Evolutionary conservation across 64 coral and sea anemone genomes (phyloP), one percentile per base, ranked within the genome.

Genomic region (Anthopleura sola): DNA sequence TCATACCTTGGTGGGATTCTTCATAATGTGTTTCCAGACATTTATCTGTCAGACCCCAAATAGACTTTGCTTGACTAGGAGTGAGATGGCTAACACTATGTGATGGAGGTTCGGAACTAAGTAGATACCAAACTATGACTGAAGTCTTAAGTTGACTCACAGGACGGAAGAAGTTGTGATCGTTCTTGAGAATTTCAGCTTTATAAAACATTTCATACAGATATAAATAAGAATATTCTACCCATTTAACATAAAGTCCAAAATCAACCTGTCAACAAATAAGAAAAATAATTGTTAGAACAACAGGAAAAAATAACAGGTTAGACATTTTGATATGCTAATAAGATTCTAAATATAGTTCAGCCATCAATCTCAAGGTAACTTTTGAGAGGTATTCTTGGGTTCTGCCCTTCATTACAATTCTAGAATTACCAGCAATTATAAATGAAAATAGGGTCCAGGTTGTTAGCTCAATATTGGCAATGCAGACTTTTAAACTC

Each of bases 131-230:
- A 86, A 99, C 97, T 60, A 99, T 99, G 37, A 99, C 97, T 2
- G 97, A 99, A 14, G 97, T 99, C 82, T 99, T 99, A 16, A 99
- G 87, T 71, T 99, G 97, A 95, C 97, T 99, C 36, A 99, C 97
- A 81, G 97, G 97, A 87, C 97, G 91, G 58, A 99, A 99, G 86
- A 99, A 99, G 80, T 94, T 99, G 53, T 92, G 97, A 76, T 99
- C 97, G 84, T 99, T 95, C 80, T 95, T 99, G 83, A 99, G 87
- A 57, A 99, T 90, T 79, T 94, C 93, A 68, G 97, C 97, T 90
- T 99, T 99, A 84, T 94, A 95, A 57, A 99, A 99, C 87, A 99
- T 94, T 91, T 94, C 97, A 83, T 99, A 99, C 55, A 99, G 93
- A 80, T 99, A 99, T 84, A 95, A 82, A 75, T 87, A 99, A 39